These are phyloP conservation scores for Geopemphigus sp. DNA, from an alignment of 1,140 invertebrate genomes.

Conservation along the genomic window DNA sequence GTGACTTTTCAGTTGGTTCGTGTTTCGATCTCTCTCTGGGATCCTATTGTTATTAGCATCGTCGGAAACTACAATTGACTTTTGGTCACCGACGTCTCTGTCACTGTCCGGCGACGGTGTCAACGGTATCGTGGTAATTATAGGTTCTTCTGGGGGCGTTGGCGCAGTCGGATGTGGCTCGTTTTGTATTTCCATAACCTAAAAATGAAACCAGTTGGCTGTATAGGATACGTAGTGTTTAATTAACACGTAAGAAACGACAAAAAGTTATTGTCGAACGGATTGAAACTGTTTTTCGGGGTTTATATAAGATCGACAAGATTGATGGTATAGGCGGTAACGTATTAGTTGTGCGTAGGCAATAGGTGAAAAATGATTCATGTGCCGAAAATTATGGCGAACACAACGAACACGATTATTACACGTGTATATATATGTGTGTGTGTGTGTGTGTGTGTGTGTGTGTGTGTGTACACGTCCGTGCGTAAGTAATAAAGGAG, in stretches of 20 bases:
- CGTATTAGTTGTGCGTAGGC: conserved; percentile 4
- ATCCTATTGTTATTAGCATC: conserved; percentile 52
- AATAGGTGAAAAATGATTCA: background rate
- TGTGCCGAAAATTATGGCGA: background rate
- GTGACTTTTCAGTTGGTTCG: conserved; percentile 54
- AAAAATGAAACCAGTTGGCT: conserved; percentile 19
- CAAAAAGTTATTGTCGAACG: background rate
- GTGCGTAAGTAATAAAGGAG: background rate
- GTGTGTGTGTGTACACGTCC: background rate
- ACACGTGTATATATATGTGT: too few relatives aligned
- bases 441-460: too few relatives aligned
- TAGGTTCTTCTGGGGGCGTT: background rate
- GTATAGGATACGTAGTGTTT: background rate
- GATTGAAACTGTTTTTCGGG: conserved; percentile 1
- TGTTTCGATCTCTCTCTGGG: background rate
- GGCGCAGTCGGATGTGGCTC: background rate
- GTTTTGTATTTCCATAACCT: conserved; percentile 16
- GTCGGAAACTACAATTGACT: background rate
- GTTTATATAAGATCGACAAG: conserved; percentile 18
- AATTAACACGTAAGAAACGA: conserved; percentile 4
- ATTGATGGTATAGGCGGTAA: conserved; percentile 10
- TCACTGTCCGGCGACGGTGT: background rate
- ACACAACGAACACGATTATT: background rate
- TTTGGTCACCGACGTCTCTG: background rate
- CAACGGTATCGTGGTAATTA: background rate